These are phyloP conservation scores for Aquatica leii DNA, from an alignment of 2,888 invertebrate genomes.

Conservation along the genomic window DNA sequence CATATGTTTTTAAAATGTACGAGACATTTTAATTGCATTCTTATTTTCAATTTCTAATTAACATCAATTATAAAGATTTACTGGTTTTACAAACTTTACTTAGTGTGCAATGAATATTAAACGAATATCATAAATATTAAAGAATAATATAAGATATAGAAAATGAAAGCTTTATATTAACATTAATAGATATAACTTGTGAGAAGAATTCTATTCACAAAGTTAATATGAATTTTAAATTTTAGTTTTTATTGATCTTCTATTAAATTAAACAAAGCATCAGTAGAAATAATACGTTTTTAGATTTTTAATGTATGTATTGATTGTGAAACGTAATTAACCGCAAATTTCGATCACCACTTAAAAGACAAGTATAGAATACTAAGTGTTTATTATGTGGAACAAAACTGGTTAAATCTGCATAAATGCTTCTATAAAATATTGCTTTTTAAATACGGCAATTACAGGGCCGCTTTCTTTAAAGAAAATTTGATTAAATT, in stretches of 20 bases:
- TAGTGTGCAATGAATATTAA: conserved; percentile 46
- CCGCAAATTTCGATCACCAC: conserved; percentile 19
- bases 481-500: conserved; percentile 53
- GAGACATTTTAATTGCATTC: conserved; percentile 56
- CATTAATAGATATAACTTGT: neutral
- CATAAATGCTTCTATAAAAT: conserved; percentile 50
- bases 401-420: conserved; percentile 45
- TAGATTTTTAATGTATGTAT: conserved; percentile 18
- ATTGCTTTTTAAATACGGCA: conserved; percentile 52
- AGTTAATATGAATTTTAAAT: too few relatives aligned
- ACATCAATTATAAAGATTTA: conserved; percentile 59
- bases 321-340: conserved; percentile 13
- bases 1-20: conserved; percentile 51
- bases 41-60: conserved; percentile 55
- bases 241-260: too few relatives aligned
- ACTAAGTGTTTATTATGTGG: conserved; percentile 15
- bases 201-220: too few relatives aligned
- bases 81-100: conserved; percentile 50
- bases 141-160: conserved; percentile 29
- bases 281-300: neutral
- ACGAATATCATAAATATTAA: conserved; percentile 53
- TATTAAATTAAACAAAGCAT: too few relatives aligned
- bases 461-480: conserved; percentile 50
- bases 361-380: conserved; percentile 14
- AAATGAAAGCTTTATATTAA: conserved; percentile 26